Conservation (phyloP, 2,797 vertebrate species). For the Sebastes alutus region DNA sequence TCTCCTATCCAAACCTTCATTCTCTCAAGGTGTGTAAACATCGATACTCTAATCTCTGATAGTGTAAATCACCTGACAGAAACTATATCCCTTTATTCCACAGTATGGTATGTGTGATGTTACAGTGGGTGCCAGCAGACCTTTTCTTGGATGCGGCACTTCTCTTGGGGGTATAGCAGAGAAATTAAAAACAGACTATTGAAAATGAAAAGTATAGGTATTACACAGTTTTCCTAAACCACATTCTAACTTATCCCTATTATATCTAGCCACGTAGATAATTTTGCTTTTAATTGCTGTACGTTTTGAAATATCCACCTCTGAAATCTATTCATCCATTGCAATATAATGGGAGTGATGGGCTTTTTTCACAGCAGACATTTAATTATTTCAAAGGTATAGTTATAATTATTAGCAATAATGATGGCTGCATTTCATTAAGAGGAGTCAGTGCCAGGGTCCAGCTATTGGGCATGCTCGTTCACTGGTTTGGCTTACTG, state of each 20-base stretch:
- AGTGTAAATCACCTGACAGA: slow-evolving; percentile 60
- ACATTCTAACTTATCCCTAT: not conserved
- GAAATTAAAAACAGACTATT: not conserved
- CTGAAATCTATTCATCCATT: not conserved
- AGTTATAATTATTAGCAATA: not conserved
- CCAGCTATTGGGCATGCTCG: not conserved
- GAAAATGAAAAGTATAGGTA: not conserved
- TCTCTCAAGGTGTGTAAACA: slow-evolving; percentile 85
- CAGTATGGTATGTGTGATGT: not conserved
- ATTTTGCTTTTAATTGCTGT: not conserved
- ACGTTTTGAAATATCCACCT: not conserved
- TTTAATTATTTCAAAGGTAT: not conserved
- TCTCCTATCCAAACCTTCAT: slow-evolving; percentile 84
- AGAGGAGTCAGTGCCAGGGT: not conserved
- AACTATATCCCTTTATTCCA: not conserved
- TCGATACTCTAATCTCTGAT: slow-evolving; percentile 73
- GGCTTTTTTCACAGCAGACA: not conserved
- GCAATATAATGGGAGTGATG: not conserved
- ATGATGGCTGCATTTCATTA: not conserved
- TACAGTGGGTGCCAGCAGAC: not conserved
- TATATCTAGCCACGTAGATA: not conserved
- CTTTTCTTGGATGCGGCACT: not conserved
- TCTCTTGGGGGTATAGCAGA: not conserved
- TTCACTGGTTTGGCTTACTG: not conserved
- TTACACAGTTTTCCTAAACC: not conserved